Evolutionary conservation across 1,140 invertebrate genomes (phyloP).

Genomic region (Aphidius ervi): DNA sequence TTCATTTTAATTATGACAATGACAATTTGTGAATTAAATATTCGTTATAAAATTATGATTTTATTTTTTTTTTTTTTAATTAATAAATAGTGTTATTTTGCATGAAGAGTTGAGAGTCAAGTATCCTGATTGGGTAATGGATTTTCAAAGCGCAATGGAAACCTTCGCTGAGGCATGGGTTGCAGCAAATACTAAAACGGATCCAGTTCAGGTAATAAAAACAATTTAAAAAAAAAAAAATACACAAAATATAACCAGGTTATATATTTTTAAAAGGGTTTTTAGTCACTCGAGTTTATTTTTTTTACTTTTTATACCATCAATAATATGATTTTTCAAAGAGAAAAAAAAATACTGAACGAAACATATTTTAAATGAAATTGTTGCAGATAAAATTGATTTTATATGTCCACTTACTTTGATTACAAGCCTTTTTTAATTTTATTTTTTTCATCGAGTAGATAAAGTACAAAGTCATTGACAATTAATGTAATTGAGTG

Average conservation of each 20-base stretch:
- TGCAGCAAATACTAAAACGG: constrained; percentile 77
- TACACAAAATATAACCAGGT: background rate
- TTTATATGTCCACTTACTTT: background rate
- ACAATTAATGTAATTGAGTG: constrained; percentile 12
- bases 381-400: background rate
- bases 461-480: constrained; percentile 1
- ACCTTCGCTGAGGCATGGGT: constrained; percentile 96
- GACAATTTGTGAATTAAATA: background rate
- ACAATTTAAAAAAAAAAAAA: background rate
- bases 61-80: background rate
- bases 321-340: background rate
- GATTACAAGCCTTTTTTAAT: background rate
- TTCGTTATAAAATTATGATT: background rate
- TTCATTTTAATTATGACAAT: background rate
- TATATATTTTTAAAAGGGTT: background rate
- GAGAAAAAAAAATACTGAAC: background rate
- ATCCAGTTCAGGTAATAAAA: constrained; percentile 47
- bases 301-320: background rate
- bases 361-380: background rate
- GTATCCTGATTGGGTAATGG: constrained; percentile 61
- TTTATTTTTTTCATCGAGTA: constrained; percentile 2
- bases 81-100: background rate
- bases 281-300: background rate
- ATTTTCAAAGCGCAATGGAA: constrained; percentile 96
- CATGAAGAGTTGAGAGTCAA: background rate